Evolutionary conservation across 2,113 vertebrate species (phyloP).

Genomic region (Acanthisitta chloris): DNA sequence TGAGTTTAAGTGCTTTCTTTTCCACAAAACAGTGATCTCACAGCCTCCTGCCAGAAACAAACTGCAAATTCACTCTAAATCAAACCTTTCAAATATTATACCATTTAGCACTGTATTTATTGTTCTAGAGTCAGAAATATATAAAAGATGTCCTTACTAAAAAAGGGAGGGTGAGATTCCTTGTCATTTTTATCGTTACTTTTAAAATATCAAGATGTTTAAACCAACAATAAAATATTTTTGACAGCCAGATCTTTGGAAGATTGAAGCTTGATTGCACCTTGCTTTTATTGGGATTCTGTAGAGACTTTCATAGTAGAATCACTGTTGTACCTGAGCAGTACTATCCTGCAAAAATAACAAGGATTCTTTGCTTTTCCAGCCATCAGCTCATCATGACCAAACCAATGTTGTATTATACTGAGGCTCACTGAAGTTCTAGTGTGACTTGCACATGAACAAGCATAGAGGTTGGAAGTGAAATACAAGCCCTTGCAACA

Average conservation of each 20-base stretch:
- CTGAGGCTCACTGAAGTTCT: neutral
- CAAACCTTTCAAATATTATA: neutral
- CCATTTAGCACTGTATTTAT: neutral
- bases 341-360: neutral
- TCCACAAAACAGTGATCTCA: neutral
- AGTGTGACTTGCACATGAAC: neutral
- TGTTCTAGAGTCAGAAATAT: neutral
- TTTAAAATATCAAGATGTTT: neutral
- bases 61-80: neutral
- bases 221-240: neutral
- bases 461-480: neutral
- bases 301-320: neutral
- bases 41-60: neutral
- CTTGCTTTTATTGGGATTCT: neutral
- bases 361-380: neutral
- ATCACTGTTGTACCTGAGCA: neutral
- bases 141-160: neutral
- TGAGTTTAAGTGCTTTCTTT: neutral
- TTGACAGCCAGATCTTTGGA: neutral
- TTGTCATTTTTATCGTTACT: neutral
- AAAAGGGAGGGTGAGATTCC: neutral
- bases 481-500: neutral
- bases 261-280: neutral
- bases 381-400: neutral
- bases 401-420: neutral